These are phyloP conservation scores for Andricus grossulariae DNA, from an alignment of 1,140 invertebrate genomes.

Conservation along the genomic window DNA sequence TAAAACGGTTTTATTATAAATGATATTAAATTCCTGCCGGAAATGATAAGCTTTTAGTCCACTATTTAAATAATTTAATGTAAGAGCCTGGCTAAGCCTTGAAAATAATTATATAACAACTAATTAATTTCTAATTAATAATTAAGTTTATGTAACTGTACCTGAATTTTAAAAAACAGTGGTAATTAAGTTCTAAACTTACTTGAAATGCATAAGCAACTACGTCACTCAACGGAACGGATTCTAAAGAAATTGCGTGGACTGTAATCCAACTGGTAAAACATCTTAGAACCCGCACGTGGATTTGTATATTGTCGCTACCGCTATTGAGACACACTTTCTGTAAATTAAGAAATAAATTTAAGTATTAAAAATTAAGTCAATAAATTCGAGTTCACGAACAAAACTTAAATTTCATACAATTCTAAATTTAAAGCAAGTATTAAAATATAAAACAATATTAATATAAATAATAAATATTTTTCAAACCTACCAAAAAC, in stretches of 20 bases:
- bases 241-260: constrained; percentile 81
- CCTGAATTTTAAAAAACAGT: background rate
- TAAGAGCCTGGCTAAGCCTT: no score
- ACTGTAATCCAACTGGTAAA: constrained; percentile 89
- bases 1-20: no score
- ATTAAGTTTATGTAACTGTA: background rate
- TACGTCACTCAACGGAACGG: constrained; percentile 82
- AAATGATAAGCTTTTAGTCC: no score
- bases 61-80: no score
- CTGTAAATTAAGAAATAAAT: constrained; percentile 59
- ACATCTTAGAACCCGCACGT: constrained; percentile 83
- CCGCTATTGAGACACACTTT: constrained; percentile 82
- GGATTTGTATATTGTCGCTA: constrained; percentile 76
- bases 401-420: no score
- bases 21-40: no score
- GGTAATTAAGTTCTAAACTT: constrained; percentile 36
- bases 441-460: background rate
- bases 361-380: no score
- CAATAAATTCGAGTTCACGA: background rate
- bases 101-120: no score
- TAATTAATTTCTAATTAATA: no score
- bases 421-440: no score
- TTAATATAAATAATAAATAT: constrained; percentile 33
- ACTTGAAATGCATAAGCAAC: constrained; percentile 82
- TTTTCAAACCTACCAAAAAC: constrained; percentile 80